Percentiles rank a stretch among this genome's conserved stretches.
These are phyloP conservation scores for Aphis craccivora DNA, from an alignment of 1,140 invertebrate species.

Conservation along the genomic window DNA sequence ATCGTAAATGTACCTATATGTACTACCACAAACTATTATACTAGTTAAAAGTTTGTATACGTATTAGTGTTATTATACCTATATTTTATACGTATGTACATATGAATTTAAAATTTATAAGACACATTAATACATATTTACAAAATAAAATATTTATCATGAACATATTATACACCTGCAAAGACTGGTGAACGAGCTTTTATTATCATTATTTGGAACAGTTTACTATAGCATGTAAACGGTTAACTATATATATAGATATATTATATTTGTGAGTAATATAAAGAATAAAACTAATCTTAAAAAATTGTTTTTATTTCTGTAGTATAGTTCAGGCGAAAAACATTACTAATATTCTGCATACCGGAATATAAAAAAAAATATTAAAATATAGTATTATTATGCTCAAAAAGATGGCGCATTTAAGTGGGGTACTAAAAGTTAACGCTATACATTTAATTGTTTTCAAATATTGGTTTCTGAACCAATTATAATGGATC, in stretches of 20 bases:
- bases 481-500: no score
- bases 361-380: background rate
- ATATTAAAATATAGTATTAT: background rate
- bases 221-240: no score
- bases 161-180: background rate
- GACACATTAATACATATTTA: background rate
- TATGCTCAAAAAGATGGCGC: background rate
- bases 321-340: background rate
- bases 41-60: background rate
- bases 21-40: background rate
- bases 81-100: background rate
- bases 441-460: no score
- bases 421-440: no score
- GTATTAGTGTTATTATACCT: background rate
- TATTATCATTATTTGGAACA: background rate
- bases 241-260: no score
- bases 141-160: background rate
- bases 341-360: background rate
- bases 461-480: no score
- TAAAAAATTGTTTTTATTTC: background rate
- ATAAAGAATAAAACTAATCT: background rate
- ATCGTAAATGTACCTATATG: background rate
- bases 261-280: background rate
- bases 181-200: background rate
- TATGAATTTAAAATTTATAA: background rate